Base-by-base conservation (phyloP, 2,888 invertebrate genomes). In the Amiota mariae region DNA sequence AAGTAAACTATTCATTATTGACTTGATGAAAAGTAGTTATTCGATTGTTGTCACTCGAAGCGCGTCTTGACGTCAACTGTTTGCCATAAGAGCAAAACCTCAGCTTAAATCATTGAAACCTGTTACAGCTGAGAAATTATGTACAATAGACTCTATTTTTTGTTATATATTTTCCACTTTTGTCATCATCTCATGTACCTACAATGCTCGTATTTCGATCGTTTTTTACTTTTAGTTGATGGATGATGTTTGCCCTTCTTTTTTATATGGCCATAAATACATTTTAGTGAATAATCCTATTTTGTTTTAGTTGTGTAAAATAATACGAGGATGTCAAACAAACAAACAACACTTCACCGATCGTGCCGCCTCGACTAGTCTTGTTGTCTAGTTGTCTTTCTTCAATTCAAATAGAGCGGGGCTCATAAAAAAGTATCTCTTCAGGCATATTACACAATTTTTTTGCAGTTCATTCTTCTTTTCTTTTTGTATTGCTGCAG, bases 91-190 rank as follows among this genome's bases (percentile, higher is more conserved):
- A 75, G 76, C 75, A 59, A 72, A 76, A 78, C 75, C 77, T 73
- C 80, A 79, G 87, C 81, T 88, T 88, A 88, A 88, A 88, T 88
- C 87, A 79, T 83, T 81, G 86, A 88, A 88, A 88, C 88, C 86
- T 87, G 88, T 88, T 88, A 88, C 88, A 88, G 88, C 86, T 88
- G 88, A 88, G 88, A 85, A 86, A 82, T 84, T 86, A 80, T 85
- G 81, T 81, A 88, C 87, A 88, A 88, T 87, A 85, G 88, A 80
- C 76, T 72, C 59, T 36, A 6, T 36, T 75, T 51, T 54, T 57
- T 76, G 66, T 56, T 75, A 72, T 72, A 72, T 67, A 54, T 63
- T 36, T 63, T 63, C 18, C 49, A 9, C 46, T 46, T 67, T 48
- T 51, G 51, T 67, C 36, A 24, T 51, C 67, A 67, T 20, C 20